Conservation (phyloP, 30 jellyfish, hydroid and myxozoan species). For the Aurelia sp. region DNA sequence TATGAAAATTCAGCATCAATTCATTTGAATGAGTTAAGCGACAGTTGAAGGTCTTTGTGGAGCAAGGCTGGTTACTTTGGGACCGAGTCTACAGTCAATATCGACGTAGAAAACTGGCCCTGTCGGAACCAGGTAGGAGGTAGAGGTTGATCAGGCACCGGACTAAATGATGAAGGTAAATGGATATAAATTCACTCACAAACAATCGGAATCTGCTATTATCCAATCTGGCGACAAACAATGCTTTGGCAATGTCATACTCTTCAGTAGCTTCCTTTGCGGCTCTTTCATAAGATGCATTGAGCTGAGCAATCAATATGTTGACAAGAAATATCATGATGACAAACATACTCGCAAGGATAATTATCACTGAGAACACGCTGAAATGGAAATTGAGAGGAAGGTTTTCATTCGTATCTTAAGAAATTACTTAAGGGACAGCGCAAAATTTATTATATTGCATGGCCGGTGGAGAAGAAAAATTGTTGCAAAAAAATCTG, state of each 20-base stretch:
- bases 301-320: conserved; percentile 90
- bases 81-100: no score
- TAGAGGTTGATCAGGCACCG: no score
- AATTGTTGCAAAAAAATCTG: no score
- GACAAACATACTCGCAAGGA: conserved; percentile 82
- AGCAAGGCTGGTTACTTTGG: no score
- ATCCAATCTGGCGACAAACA: conserved; percentile 78
- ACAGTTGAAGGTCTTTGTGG: no score
- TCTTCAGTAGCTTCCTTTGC: conserved; percentile 64
- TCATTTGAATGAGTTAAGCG: no score
- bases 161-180: background rate
- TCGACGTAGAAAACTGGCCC: no score
- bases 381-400: conserved; percentile 38
- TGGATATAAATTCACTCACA: conserved; percentile 54
- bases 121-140: no score
- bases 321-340: conserved; percentile 82
- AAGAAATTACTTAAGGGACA: no score
- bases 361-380: conserved; percentile 55
- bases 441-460: no score
- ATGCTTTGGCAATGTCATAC: conserved; percentile 82
- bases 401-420: background rate
- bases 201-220: conserved; percentile 55
- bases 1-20: no score
- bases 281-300: conserved; percentile 76
- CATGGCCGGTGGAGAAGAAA: no score